Evolutionary conservation across 1,140 invertebrate species (phyloP).

Genomic region (Saxidomus purpurata): DNA sequence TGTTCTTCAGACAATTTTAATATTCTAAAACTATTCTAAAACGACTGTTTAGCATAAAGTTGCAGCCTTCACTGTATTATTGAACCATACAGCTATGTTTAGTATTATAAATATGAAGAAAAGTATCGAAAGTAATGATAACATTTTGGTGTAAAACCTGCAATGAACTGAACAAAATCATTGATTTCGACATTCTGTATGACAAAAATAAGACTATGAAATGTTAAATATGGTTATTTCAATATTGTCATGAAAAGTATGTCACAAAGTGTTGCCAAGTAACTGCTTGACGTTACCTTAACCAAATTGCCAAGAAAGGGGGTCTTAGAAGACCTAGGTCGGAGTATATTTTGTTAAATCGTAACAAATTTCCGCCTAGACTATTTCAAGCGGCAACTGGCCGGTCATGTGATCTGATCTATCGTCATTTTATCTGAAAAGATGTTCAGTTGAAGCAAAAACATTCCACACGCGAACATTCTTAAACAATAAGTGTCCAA

Average conservation of each 20-base stretch:
- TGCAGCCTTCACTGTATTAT: too few species aligned
- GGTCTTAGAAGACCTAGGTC: constrained; percentile 27
- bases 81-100: too few species aligned
- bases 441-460: constrained; percentile 42
- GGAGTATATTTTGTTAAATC: constrained; percentile 10
- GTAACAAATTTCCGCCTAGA: constrained; percentile 37
- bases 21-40: too few species aligned
- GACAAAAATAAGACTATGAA: background rate
- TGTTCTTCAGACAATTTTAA: too few species aligned
- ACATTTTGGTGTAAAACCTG: background rate
- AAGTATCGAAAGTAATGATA: too few species aligned
- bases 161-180: background rate
- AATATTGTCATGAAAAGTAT: constrained; percentile 22
- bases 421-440: constrained; percentile 43
- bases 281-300: constrained; percentile 40
- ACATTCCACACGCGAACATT: constrained; percentile 33
- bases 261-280: constrained; percentile 29
- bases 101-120: too few species aligned
- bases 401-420: constrained; percentile 37
- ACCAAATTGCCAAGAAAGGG: constrained; percentile 16
- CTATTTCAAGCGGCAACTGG: constrained; percentile 43
- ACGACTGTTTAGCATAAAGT: too few species aligned
- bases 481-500: background rate
- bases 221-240: background rate
- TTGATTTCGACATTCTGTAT: background rate